phyloP scores from a whole-genome alignment of 2,888 invertebrate species.

The Plebejus anna region DNA sequence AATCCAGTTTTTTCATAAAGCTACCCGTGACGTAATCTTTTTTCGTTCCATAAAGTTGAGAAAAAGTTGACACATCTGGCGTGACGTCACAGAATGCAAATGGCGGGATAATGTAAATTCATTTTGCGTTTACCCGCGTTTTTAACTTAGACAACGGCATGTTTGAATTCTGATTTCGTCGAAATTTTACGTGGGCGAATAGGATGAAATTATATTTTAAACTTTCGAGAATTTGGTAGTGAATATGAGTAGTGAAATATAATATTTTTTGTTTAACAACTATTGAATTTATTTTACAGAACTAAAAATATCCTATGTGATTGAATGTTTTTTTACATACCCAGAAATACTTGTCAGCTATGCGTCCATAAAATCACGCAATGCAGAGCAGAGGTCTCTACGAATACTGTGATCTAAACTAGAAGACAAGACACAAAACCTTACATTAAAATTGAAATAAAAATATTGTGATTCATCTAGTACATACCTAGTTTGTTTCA shows the following conservation, averaged over 20 bases:
- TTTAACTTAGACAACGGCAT: slow-evolving; percentile 12
- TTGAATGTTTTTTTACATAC: too few species aligned
- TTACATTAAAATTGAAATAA: too few species aligned
- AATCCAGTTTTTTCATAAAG: slow-evolving; percentile 5
- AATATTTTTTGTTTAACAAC: too few species aligned
- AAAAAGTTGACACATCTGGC: slow-evolving; percentile 22
- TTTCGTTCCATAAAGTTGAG: slow-evolving; percentile 9
- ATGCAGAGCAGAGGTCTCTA: too few species aligned
- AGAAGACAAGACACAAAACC: too few species aligned
- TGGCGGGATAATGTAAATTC: slow-evolving; percentile 13
- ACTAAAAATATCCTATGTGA: too few species aligned
- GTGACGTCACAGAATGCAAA: slow-evolving; percentile 11
- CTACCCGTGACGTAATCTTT: not conserved
- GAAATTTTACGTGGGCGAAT: not conserved
- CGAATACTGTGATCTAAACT: too few species aligned
- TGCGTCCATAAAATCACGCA: too few species aligned
- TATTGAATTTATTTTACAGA: too few species aligned
- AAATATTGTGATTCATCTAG: too few species aligned
- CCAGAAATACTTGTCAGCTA: too few species aligned
- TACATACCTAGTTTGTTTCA: too few species aligned
- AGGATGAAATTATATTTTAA: slow-evolving; percentile 1
- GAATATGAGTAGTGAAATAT: not conserved
- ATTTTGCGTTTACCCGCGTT: slow-evolving; percentile 1
- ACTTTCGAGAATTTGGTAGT: not conserved
- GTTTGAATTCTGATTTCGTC: slow-evolving; percentile 8